Conservation (phyloP, 2,888 invertebrate genomes). For the Trichacis sp. region DNA sequence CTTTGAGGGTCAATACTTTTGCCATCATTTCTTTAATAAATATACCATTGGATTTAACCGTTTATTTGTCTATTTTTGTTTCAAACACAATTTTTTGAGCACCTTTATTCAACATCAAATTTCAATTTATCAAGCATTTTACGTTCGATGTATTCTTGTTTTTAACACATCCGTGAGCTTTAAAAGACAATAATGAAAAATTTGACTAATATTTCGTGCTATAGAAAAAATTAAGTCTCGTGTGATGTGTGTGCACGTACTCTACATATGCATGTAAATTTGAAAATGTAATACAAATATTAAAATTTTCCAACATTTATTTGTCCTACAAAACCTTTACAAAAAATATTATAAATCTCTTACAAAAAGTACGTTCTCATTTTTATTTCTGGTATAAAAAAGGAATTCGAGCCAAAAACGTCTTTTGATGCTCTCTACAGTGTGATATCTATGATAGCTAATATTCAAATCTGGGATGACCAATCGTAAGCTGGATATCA, state of each 20-base stretch:
- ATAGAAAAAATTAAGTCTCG: too few species aligned
- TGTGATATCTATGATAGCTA: conserved; percentile 2
- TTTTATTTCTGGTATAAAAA: conserved; percentile 4
- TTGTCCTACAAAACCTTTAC: conserved; percentile 7
- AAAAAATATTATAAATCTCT: conserved; percentile 9
- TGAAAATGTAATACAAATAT: neutral
- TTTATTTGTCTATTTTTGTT: conserved; percentile 43
- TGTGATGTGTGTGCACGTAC: too few species aligned
- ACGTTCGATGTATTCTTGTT: conserved; percentile 29
- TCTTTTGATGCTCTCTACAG: conserved; percentile 2
- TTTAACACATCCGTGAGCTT: conserved; percentile 1
- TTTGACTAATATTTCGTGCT: neutral
- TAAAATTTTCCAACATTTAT: neutral
- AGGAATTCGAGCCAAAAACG: neutral
- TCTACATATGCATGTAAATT: too few species aligned
- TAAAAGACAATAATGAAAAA: neutral
- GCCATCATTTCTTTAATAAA: conserved; percentile 39
- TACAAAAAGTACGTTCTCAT: conserved; percentile 1
- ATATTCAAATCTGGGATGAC: neutral
- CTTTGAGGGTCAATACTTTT: conserved; percentile 23
- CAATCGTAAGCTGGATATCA: conserved; percentile 1
- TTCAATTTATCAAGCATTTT: conserved; percentile 35
- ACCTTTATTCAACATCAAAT: conserved; percentile 56
- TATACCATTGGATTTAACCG: conserved; percentile 52
- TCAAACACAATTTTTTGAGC: conserved; percentile 61